These are phyloP conservation scores for Eclectus roratus DNA, from an alignment of 2,113 vertebrate genomes.

Conservation along the genomic window DNA sequence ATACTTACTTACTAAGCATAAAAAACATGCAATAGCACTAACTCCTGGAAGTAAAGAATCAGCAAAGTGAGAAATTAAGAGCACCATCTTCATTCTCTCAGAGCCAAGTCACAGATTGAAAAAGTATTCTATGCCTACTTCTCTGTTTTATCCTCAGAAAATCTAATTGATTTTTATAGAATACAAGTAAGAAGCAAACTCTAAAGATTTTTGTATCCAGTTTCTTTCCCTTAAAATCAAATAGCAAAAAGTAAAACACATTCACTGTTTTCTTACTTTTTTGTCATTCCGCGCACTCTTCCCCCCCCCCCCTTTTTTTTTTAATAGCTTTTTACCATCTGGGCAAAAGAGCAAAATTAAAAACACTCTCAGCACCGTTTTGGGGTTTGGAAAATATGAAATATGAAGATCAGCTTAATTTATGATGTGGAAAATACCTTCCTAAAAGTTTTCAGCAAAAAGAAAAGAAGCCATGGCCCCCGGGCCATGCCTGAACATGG, in stretches of 20 bases:
- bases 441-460: neutral
- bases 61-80: neutral
- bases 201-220: neutral
- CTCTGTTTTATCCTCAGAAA: neutral
- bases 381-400: neutral
- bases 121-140: neutral
- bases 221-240: neutral
- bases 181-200: neutral
- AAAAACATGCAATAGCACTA: neutral
- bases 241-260: neutral
- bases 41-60: neutral
- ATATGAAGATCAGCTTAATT: neutral
- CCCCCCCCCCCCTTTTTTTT: neutral
- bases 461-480: neutral
- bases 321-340: neutral
- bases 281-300: neutral
- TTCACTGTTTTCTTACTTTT: neutral
- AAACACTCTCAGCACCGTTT: neutral
- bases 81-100: neutral
- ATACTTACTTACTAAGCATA: neutral
- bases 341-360: neutral
- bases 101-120: neutral
- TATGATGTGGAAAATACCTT: neutral
- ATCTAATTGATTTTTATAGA: neutral
- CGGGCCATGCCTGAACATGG: neutral